These are phyloP conservation scores for Myotis planiceps DNA, from an alignment of 2,797 vertebrate species.

Conservation along the genomic window DNA sequence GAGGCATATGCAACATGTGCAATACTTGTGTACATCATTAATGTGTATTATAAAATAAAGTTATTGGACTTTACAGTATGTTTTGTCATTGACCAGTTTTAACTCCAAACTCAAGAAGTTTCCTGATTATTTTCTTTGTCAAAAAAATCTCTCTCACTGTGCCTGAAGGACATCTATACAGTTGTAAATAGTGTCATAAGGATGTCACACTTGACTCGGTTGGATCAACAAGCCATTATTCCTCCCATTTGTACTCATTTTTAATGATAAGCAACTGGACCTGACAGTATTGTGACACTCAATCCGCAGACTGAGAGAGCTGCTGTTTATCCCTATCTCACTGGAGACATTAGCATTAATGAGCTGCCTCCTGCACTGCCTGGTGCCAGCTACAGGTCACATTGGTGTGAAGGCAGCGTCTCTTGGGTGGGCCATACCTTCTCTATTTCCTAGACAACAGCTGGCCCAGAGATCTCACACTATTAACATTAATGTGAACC, in stretches of 20 bases:
- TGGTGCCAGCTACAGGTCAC: conserved; percentile 78
- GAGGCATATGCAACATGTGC: conserved; percentile 70
- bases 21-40: conserved; percentile 72
- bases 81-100: conserved; percentile 57
- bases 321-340: conserved; percentile 79
- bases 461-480: conserved; percentile 69
- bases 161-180: conserved; percentile 18
- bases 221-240: conserved; percentile 77
- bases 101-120: conserved; percentile 64
- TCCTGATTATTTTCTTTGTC: conserved; percentile 45
- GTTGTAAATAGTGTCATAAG: conserved; percentile 61
- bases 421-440: conserved; percentile 57
- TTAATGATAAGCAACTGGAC: conserved; percentile 82
- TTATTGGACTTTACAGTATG: conserved; percentile 31
- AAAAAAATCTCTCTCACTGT: conserved; percentile 45
- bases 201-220: conserved; percentile 68
- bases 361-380: conserved; percentile 62
- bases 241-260: conserved; percentile 77
- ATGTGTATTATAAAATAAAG: conserved; percentile 64
- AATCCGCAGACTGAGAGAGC: conserved; percentile 65
- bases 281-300: conserved; percentile 75
- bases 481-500: conserved; percentile 73
- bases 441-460: conserved; percentile 72
- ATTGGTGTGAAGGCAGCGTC: conserved; percentile 67
- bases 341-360: conserved; percentile 79